A percentile compares a stretch with the other conserved stretches of the same genome.
These are phyloP conservation scores for Xyliphius kryptos DNA, from an alignment of 2,113 vertebrate genomes.

Conservation along the genomic window DNA sequence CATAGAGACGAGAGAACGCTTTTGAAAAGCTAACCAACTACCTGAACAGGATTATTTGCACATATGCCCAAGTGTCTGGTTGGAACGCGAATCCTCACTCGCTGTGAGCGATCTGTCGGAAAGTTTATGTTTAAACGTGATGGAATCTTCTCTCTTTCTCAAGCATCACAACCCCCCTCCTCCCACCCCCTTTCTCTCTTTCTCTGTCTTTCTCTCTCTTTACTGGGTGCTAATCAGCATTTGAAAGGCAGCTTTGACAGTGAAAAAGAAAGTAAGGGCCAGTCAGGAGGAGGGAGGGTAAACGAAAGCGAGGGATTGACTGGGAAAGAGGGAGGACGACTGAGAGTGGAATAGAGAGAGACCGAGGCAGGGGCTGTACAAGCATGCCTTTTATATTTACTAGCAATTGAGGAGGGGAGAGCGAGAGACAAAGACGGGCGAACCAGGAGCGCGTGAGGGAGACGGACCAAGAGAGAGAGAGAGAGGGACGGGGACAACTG, in stretches of 20 bases:
- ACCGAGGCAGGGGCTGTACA: conserved; percentile 65
- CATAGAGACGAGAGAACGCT: conserved; percentile 56
- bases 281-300: conserved; percentile 55
- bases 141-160: conserved; percentile 68
- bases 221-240: conserved; percentile 72
- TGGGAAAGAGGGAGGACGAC: conserved; percentile 26
- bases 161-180: conserved; percentile 31
- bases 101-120: conserved; percentile 22
- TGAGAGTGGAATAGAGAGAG: conserved; percentile 30
- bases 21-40: conserved; percentile 53
- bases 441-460: conserved; percentile 39
- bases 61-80: conserved; percentile 36
- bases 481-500: conserved; percentile 60
- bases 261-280: conserved; percentile 69
- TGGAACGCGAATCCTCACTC: conserved; percentile 30
- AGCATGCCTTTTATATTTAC: conserved; percentile 78
- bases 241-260: conserved; percentile 78
- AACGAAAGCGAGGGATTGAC: conserved; percentile 52
- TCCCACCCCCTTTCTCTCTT: conserved; percentile 44
- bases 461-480: conserved; percentile 61
- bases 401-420: conserved; percentile 56
- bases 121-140: conserved; percentile 57
- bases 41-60: conserved; percentile 65
- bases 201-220: conserved; percentile 44
- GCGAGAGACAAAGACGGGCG: conserved; percentile 19